Evolutionary conservation across 2,113 vertebrate genomes (phyloP).

Genomic region (Trichomycterus rosablanca): DNA sequence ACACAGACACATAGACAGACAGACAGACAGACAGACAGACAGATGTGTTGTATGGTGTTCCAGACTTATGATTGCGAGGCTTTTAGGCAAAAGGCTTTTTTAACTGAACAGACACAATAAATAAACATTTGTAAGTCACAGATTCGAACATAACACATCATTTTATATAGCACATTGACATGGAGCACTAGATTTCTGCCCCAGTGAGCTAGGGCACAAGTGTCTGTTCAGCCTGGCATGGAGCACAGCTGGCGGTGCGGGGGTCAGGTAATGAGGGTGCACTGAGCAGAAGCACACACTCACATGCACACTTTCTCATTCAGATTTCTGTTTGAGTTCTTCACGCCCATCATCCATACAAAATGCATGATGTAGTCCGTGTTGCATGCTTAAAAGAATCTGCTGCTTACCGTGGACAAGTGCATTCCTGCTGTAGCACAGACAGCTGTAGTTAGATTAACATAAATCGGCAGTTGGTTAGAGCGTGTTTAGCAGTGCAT

Average conservation of each 20-base stretch:
- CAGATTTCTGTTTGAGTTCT: conserved; percentile 29
- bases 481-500: conserved; percentile 56
- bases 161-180: neutral
- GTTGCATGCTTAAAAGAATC: conserved; percentile 30
- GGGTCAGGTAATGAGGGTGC: neutral
- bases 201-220: conserved; percentile 3
- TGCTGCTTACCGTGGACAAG: conserved; percentile 42
- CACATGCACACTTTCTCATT: conserved; percentile 12
- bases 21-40: too few relatives aligned
- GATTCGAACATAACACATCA: too few relatives aligned
- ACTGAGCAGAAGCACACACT: conserved; percentile 5
- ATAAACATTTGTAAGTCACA: too few relatives aligned
- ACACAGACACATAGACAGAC: too few relatives aligned
- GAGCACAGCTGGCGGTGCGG: conserved; percentile 16
- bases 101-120: too few relatives aligned
- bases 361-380: conserved; percentile 42
- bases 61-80: too few relatives aligned
- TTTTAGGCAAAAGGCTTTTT: too few relatives aligned
- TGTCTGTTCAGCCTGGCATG: neutral
- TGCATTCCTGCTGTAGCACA: conserved; percentile 46
- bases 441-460: conserved; percentile 57
- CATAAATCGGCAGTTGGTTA: conserved; percentile 58
- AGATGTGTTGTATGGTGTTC: too few relatives aligned
- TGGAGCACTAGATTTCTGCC: conserved; percentile 1
- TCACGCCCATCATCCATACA: conserved; percentile 44